These are phyloP conservation scores for Agriopis marginaria DNA, from an alignment of 2,888 invertebrate species.

Conservation along the genomic window DNA sequence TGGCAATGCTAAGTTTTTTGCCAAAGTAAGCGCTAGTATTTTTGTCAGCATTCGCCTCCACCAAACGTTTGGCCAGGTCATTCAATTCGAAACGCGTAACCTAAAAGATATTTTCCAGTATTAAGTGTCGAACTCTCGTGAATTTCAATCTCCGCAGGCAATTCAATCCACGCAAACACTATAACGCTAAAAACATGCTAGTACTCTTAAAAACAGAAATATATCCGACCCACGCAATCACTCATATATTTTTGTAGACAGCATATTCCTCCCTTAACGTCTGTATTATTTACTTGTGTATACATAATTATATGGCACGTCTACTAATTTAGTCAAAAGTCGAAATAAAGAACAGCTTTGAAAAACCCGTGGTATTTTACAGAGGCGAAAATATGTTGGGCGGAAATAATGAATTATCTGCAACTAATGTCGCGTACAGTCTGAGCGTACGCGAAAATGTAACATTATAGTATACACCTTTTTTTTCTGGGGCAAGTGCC, in stretches of 20 bases:
- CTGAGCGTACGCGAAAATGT: too few relatives aligned
- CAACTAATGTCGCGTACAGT: neutral
- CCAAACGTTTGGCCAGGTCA: too few relatives aligned
- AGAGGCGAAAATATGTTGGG: neutral
- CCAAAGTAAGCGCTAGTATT: too few relatives aligned
- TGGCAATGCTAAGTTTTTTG: too few relatives aligned
- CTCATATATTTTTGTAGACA: slow-evolving; percentile 3
- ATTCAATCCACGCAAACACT: neutral
- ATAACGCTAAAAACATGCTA: slow-evolving; percentile 3
- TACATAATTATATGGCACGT: neutral
- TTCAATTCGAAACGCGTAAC: too few relatives aligned
- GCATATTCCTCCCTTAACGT: neutral
- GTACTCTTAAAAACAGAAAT: neutral
- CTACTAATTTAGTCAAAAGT: neutral
- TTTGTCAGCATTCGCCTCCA: too few relatives aligned
- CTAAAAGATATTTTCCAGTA: too few relatives aligned
- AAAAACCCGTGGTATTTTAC: slow-evolving; percentile 1
- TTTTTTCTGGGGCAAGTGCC: too few relatives aligned
- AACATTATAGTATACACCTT: too few relatives aligned
- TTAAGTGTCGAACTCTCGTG: neutral
- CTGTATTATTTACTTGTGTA: neutral
- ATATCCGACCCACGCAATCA: slow-evolving; percentile 10
- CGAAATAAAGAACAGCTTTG: slow-evolving; percentile 1
- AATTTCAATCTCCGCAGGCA: neutral
- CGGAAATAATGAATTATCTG: slow-evolving; percentile 4